Evolutionary conservation across 2,888 invertebrate species (phyloP), one percentile per base, ranked within the genome.

Genomic region (Lithophane ornitopus): DNA sequence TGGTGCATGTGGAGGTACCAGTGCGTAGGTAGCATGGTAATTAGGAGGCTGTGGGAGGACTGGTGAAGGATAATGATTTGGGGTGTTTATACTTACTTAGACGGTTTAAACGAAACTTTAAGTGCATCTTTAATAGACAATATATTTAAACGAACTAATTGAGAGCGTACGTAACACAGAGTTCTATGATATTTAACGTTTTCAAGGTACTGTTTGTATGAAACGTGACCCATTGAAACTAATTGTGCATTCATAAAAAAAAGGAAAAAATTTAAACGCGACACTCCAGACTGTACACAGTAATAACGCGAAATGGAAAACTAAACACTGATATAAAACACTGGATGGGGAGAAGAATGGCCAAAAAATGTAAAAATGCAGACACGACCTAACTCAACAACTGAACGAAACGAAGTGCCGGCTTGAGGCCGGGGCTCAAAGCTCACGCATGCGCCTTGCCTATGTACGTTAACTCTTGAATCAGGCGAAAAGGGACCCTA

Each of bases 401-500:
- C 81, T 22, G 28, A 81, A 76, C 59, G 67, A 76, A 83, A 69
- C 54, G 41, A 78, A 75, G 28, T 85, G 74, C 11, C 3, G 4
- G 19, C 8, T n/a, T n/a, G 12, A 12, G 7, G n/a, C 59, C 3
- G 1, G 46, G 9, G 41, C 3, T 26, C 8, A 22, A 26, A 56
- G 14, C 39, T 44, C 6, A 26, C 80, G 69, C 84, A 74, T 44
- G 76, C 84, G 71, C 76, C 0, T 8, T 52, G 9, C 52, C 52
- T n/a, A 39, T 39, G n/a, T 52, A 0, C 39, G 2, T 67, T 69
- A 76, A 62, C 62, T 75, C 62, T 61, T 28, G 41, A 56, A 44
- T 34, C 76, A 72, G 49, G n/a, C 80, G n/a, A 73, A 76, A 73
- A 71, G 34, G 66, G 52, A 83, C 70, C 65, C 70, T 83, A 76